Evolutionary conservation across 30 jellyfish, hydroid and myxozoan species (phyloP).

Genomic region (Sanderia malayensis): DNA sequence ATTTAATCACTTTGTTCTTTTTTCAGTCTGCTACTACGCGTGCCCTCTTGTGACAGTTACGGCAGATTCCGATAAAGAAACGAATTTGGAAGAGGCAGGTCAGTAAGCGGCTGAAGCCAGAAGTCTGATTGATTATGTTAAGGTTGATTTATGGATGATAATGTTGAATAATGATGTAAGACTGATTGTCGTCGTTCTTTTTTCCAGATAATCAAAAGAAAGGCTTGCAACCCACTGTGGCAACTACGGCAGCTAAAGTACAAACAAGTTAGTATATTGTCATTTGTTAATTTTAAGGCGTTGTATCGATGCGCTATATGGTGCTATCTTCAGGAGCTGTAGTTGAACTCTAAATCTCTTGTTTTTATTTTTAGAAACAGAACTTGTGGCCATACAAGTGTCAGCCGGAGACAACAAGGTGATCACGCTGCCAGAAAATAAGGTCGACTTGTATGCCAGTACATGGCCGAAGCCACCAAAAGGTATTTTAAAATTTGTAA

Average conservation of each 20-base stretch:
- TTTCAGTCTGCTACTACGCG: conserved; percentile 34
- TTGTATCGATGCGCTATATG: too few relatives aligned
- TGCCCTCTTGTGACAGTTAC: conserved; percentile 47
- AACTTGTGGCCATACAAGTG: conserved; percentile 58
- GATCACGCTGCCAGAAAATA: conserved; percentile 74
- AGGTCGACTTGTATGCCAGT: conserved; percentile 91
- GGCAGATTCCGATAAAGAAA: conserved; percentile 26
- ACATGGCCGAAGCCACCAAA: conserved; percentile 97
- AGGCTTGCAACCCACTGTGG: background rate
- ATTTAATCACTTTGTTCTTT: background rate
- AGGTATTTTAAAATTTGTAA: conserved; percentile 77
- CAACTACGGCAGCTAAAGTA: background rate
- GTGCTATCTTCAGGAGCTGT: too few relatives aligned
- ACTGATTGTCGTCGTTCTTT: background rate
- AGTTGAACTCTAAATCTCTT: too few relatives aligned
- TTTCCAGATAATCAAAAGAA: background rate
- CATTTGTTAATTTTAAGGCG: too few relatives aligned
- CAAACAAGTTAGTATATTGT: background rate
- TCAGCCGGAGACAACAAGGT: conserved; percentile 98
- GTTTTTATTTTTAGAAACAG: background rate
- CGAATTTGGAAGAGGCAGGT: conserved; percentile 51
- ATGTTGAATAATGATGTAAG: too few relatives aligned
- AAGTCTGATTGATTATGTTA: too few relatives aligned
- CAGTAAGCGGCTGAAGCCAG: background rate
- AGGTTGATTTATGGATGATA: too few relatives aligned